A percentile compares a stretch with the other conserved stretches of the same genome.
Conservation (phyloP, 1,140 invertebrate species). For the Macrocentrus cingulum region DNA sequence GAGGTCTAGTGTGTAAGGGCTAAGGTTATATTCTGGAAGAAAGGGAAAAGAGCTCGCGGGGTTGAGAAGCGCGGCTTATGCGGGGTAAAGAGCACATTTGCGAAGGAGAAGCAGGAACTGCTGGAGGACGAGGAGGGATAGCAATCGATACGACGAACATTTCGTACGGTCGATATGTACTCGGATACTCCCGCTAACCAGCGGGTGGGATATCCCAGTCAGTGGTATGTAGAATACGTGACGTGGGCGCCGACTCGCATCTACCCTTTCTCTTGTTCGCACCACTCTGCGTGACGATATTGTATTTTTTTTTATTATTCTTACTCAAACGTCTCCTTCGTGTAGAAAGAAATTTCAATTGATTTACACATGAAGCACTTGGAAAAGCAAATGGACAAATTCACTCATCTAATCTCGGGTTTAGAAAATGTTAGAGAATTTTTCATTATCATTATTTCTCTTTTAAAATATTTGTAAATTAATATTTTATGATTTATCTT, state of each 20-base stretch:
- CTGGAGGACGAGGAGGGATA: slow-evolving; percentile 25
- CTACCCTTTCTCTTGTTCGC: slow-evolving; percentile 19
- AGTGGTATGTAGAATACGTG: slow-evolving; percentile 33
- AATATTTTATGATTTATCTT: no score
- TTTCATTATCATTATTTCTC: no score
- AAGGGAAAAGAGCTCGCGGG: slow-evolving; percentile 1
- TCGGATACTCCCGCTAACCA: slow-evolving; percentile 30
- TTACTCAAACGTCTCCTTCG: slow-evolving; percentile 16
- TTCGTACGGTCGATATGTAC: slow-evolving; percentile 39
- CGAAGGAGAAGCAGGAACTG: slow-evolving; percentile 12
- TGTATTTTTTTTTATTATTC: slow-evolving; percentile 6
- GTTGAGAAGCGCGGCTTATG: slow-evolving; percentile 3
- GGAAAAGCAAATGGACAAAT: not conserved
- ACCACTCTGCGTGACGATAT: slow-evolving; percentile 22
- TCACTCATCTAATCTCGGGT: no score
- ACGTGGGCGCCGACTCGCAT: slow-evolving; percentile 30
- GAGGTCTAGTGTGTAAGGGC: not conserved
- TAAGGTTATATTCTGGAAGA: slow-evolving; percentile 1
- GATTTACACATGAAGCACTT: slow-evolving; percentile 13
- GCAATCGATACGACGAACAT: slow-evolving; percentile 42
- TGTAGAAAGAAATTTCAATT: slow-evolving; percentile 28
- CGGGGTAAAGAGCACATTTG: slow-evolving; percentile 6
- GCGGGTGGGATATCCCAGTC: slow-evolving; percentile 26
- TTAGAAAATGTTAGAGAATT: no score
- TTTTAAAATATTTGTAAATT: no score